phyloP scores from a whole-genome alignment of 2,888 invertebrate species.

The Luperina testacea region DNA sequence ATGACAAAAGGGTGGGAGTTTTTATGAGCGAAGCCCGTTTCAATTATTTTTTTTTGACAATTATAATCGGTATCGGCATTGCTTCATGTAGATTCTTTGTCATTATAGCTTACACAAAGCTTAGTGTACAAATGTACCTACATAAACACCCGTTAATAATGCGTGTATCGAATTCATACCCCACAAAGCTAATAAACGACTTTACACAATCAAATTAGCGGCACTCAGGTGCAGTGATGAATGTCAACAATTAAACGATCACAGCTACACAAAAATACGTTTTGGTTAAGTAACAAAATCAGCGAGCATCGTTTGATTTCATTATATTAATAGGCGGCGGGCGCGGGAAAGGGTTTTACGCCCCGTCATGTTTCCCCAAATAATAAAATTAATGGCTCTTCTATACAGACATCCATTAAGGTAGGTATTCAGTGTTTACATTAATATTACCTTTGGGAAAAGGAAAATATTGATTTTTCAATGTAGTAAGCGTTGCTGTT shows the following conservation, averaged over 20 bases:
- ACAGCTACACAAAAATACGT: slow-evolving; percentile 49
- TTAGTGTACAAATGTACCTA: too few species aligned
- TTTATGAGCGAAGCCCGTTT: not conserved
- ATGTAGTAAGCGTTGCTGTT: slow-evolving; percentile 15
- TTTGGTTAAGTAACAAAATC: slow-evolving; percentile 68
- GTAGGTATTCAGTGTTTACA: slow-evolving; percentile 69
- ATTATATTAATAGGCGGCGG: slow-evolving; percentile 75
- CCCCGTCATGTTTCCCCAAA: slow-evolving; percentile 79
- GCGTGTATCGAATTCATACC: not conserved
- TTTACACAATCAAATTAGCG: slow-evolving; percentile 25
- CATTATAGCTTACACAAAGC: too few species aligned
- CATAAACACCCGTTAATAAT: not conserved
- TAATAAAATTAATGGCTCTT: slow-evolving; percentile 83
- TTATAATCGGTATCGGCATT: too few species aligned
- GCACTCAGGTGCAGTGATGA: slow-evolving; percentile 35
- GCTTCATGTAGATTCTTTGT: too few species aligned
- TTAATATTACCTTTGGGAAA: slow-evolving; percentile 62
- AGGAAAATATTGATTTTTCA: slow-evolving; percentile 53
- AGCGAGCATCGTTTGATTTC: slow-evolving; percentile 79
- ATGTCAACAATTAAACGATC: slow-evolving; percentile 53
- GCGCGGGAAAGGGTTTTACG: slow-evolving; percentile 76
- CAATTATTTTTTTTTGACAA: not conserved
- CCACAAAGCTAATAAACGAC: slow-evolving; percentile 24
- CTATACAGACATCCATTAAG: slow-evolving; percentile 80
- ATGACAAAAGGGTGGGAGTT: not conserved